These are phyloP conservation scores for Acrocephalus arundinaceus DNA, from an alignment of 2,113 vertebrate species.

Conservation along the genomic window DNA sequence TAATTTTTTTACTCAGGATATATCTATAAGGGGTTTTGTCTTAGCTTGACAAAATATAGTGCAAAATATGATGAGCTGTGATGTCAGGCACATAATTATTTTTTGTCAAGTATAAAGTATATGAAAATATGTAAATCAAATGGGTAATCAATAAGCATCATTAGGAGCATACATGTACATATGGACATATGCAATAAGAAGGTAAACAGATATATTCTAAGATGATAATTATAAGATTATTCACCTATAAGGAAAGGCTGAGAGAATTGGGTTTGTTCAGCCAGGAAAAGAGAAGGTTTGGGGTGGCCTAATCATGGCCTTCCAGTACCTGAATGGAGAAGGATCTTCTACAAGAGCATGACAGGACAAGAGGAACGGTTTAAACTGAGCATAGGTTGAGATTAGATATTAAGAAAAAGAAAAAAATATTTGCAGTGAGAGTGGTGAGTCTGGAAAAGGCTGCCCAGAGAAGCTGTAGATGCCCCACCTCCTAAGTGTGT, in stretches of 20 bases:
- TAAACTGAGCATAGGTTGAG: neutral
- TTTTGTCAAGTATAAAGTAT: neutral
- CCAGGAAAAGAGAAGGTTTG: neutral
- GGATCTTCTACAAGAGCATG: neutral
- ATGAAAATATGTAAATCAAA: neutral
- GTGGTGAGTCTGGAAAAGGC: neutral
- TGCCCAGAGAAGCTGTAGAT: neutral
- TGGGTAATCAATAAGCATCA: conserved; percentile 46
- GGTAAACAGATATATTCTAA: conserved; percentile 46
- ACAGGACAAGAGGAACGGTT: neutral
- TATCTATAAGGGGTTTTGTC: neutral
- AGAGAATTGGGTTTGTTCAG: neutral
- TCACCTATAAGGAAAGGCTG: neutral
- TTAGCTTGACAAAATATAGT: neutral
- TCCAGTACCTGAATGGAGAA: neutral
- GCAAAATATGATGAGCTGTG: neutral
- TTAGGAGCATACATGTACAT: conserved; percentile 26
- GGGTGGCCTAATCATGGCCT: neutral
- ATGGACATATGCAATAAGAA: conserved; percentile 54
- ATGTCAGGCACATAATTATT: neutral
- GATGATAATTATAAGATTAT: neutral
- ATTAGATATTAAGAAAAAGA: neutral
- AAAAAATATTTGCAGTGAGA: neutral
- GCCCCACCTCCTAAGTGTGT: neutral
- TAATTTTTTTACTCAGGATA: neutral